Base-by-base conservation (phyloP, 2,113 vertebrate genomes). In the Notarius lentiginosus region DNA sequence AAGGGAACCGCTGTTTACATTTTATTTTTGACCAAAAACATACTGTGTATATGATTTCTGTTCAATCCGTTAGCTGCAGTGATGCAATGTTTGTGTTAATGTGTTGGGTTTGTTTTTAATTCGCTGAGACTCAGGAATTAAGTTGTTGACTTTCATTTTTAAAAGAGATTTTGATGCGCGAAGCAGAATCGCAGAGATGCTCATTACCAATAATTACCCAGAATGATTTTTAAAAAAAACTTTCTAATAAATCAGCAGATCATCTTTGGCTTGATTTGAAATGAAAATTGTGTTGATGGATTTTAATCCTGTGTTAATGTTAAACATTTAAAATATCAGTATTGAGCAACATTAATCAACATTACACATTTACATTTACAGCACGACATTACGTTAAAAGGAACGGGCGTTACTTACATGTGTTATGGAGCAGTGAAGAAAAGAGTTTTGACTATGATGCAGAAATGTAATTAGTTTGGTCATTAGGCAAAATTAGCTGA, bases 81-180 rank as follows among this genome's bases (percentile, higher is more conserved):
- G 68, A 34, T 17, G 68, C 7, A 22, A 20, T 73, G 70, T 73
- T 73, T 73, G 34, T 73, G 15, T 73, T 73, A 11, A 22, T 76
- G 41, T 24, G 72, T 47, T 68, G 66, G 10, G 34, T 20, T 49
- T 41, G 41, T 76, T 47, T 7, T 72, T 18, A 20, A 72, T 72
- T 30, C 20, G 10, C 9, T 76, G 72, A 24, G 47, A 51, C 20
- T 76, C 88, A 87, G 80, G 89, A 82, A 82, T 63, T 63, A 82
- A 49, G 60, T 82, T 56, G 30, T 66, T 83, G 68, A 41, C 61
- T 79, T 88, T 66, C 15, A 75, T 80, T 66, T 17, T 53, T 47
- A 18, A 47, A 15, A 66, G 17, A 68, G 60, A 68, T 83, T 68
- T 83, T 68, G 61, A 70, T 68, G 63, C 20, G n/a, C 7, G 14